Conservation (phyloP, 1,140 invertebrate genomes). For the Drosophila ironensis region DNA sequence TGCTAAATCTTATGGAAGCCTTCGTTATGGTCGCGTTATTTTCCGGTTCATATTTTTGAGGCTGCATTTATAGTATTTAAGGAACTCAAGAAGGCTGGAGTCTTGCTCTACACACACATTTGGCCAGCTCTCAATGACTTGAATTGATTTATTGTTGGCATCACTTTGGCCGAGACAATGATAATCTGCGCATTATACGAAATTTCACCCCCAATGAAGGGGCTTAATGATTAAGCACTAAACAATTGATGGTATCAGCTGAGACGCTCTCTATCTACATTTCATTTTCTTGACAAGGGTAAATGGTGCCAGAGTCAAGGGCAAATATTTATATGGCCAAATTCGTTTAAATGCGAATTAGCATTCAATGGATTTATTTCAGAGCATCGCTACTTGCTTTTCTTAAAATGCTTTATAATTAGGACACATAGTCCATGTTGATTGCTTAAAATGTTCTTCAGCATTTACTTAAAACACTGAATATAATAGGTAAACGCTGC, state of each 20-base stretch:
- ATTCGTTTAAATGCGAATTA: too few species aligned
- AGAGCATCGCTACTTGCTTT: too few species aligned
- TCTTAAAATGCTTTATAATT: too few species aligned
- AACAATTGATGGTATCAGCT: slow-evolving; percentile 36
- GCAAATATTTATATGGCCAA: neutral
- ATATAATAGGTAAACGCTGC: too few species aligned
- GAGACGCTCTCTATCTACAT: neutral
- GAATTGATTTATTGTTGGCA: slow-evolving; percentile 29
- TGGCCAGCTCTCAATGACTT: neutral
- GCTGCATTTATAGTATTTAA: too few species aligned
- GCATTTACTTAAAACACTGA: too few species aligned
- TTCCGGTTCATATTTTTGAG: too few species aligned
- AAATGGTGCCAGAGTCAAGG: slow-evolving; percentile 12
- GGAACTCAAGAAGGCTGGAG: neutral
- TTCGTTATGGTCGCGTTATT: too few species aligned
- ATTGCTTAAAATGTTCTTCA: too few species aligned
- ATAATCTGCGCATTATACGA: slow-evolving; percentile 31
- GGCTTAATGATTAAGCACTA: slow-evolving; percentile 33
- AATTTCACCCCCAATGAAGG: slow-evolving; percentile 2
- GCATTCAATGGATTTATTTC: too few species aligned
- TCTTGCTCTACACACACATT: neutral
- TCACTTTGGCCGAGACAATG: slow-evolving; percentile 20
- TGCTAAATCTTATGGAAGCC: neutral
- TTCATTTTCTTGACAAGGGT: slow-evolving; percentile 27
- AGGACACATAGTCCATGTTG: too few species aligned